These are phyloP conservation scores for Amyelois transitella DNA, from an alignment of 1,140 invertebrate species.

Conservation along the genomic window DNA sequence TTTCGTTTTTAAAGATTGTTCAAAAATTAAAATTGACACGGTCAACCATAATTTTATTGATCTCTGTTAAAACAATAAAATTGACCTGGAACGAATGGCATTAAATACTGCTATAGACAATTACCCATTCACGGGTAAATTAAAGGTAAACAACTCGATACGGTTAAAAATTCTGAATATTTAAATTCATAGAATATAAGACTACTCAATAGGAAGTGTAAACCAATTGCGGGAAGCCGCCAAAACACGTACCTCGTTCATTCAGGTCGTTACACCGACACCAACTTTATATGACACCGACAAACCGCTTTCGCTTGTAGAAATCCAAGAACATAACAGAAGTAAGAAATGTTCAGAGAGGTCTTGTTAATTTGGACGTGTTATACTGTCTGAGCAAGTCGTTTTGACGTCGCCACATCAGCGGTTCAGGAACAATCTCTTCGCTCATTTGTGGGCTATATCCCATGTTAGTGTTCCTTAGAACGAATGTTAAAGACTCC, in stretches of 20 bases:
- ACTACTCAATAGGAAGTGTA: conserved; percentile 34
- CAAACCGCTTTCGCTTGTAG: conserved; percentile 12
- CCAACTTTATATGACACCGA: conserved; percentile 35
- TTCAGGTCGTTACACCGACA: conserved; percentile 42
- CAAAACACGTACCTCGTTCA: conserved; percentile 67
- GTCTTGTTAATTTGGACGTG: conserved; percentile 38
- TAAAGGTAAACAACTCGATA: conserved; percentile 4
- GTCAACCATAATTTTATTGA: conserved; percentile 14
- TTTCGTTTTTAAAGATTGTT: no score
- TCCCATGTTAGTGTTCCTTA: conserved; percentile 27
- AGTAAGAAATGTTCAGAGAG: conserved; percentile 23
- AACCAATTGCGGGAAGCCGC: conserved; percentile 56
- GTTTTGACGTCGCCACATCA: conserved; percentile 56
- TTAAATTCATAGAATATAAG: conserved; percentile 8
- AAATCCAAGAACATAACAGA: conserved; percentile 13
- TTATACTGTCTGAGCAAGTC: conserved; percentile 52
- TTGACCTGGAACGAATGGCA: conserved; percentile 14
- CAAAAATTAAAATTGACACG: no score
- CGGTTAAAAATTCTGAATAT: neutral
- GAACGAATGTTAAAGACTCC: conserved; percentile 7
- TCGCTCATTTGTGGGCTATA: conserved; percentile 47
- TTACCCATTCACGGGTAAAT: conserved; percentile 12
- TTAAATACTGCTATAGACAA: conserved; percentile 13
- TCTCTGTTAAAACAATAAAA: conserved; percentile 24
- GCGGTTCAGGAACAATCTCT: conserved; percentile 52